Percentiles rank a stretch among this genome's conserved stretches.
Conservation (phyloP, 2,113 vertebrate genomes). For the Oryzias celebensis region DNA sequence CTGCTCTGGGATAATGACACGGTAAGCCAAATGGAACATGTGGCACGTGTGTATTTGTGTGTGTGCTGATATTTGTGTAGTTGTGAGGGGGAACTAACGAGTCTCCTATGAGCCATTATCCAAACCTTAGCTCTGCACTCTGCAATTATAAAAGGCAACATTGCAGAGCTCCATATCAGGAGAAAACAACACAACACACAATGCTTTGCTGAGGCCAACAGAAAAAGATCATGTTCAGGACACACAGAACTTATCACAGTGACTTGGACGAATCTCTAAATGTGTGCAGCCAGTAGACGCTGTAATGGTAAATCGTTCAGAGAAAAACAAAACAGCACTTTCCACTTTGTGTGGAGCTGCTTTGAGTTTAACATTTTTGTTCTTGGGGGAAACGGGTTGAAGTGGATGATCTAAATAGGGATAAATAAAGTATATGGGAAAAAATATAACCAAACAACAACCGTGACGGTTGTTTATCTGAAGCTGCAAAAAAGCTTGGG, state of each 20-base stretch:
- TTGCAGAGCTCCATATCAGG: conserved; percentile 48
- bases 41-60: conserved; percentile 35
- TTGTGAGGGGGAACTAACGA: conserved; percentile 59
- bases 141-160: conserved; percentile 61
- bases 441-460: no score
- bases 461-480: no score
- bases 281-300: no score
- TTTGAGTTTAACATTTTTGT: no score
- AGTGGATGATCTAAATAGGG: no score
- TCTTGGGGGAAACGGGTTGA: no score
- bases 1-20: conserved; percentile 71
- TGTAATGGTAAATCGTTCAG: no score
- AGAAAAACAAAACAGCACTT: no score
- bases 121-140: conserved; percentile 48
- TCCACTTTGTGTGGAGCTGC: no score
- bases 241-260: conserved; percentile 2
- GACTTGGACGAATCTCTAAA: not conserved
- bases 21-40: conserved; percentile 72
- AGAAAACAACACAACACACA: conserved; percentile 38
- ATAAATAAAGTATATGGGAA: no score
- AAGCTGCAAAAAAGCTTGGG: no score
- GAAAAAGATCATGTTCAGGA: conserved; percentile 12
- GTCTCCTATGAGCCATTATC: conserved; percentile 72
- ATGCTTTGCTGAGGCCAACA: conserved; percentile 12
- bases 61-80: conserved; percentile 8